A percentile compares a stretch with the other conserved stretches of the same genome.
phyloP scores from a whole-genome alignment of 53 echinoderm and acorn worm species.

The Apostichopus leukothele region DNA sequence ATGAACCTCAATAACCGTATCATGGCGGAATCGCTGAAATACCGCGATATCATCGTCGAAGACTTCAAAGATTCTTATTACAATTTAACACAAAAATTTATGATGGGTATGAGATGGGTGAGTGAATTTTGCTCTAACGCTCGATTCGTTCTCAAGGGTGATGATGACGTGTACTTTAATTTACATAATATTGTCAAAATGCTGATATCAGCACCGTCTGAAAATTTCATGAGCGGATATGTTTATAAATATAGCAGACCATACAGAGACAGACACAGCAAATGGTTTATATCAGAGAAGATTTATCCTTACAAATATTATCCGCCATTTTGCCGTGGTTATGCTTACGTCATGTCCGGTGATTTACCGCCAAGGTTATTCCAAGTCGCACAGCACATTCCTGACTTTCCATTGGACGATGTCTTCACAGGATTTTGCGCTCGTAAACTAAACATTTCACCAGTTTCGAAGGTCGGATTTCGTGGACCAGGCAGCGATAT shows the following conservation, averaged over 20 bases:
- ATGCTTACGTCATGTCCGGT: constrained; percentile 54
- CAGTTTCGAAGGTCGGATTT: constrained; percentile 2
- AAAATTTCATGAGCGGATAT: constrained; percentile 45
- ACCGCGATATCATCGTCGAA: constrained; percentile 56
- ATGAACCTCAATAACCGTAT: not conserved
- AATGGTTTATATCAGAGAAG: constrained; percentile 47
- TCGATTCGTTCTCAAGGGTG: constrained; percentile 49
- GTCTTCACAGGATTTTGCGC: constrained; percentile 50
- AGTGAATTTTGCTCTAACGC: constrained; percentile 40
- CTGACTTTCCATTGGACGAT: constrained; percentile 54
- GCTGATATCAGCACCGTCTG: constrained; percentile 24
- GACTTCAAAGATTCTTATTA: constrained; percentile 51
- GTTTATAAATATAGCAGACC: constrained; percentile 40
- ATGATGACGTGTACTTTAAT: constrained; percentile 54
- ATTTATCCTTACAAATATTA: constrained; percentile 41
- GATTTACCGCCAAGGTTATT: constrained; percentile 51
- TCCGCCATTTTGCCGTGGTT: constrained; percentile 56
- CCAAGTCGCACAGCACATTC: constrained; percentile 17
- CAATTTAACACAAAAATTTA: constrained; percentile 55
- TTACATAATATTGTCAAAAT: constrained; percentile 37
- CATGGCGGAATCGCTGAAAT: not conserved
- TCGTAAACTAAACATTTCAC: constrained; percentile 8
- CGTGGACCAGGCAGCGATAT: constrained; percentile 16
- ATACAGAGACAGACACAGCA: constrained; percentile 12
- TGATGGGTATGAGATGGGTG: constrained; percentile 63